Evolutionary conservation across 2,888 invertebrate species (phyloP).

Genomic region (Apeira syringaria): DNA sequence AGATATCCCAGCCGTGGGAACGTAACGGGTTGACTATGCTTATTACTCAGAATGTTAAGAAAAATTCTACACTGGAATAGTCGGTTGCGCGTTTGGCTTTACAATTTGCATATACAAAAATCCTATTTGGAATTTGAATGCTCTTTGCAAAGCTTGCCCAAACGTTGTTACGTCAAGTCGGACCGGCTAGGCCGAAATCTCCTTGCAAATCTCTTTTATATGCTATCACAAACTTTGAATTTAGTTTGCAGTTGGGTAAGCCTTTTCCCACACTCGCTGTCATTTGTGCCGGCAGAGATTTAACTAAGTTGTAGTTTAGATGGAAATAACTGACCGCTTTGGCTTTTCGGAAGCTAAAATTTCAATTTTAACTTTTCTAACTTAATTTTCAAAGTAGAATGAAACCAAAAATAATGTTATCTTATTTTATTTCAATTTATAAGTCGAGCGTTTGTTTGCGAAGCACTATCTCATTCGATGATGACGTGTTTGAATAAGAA

Average conservation of each 20-base stretch:
- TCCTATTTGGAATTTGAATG: constrained; percentile 40
- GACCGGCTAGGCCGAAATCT: constrained; percentile 28
- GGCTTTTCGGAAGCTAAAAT: not conserved
- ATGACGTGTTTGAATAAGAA: too few relatives aligned
- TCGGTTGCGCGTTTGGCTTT: not conserved
- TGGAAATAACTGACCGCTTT: constrained; percentile 5
- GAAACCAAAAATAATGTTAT: too few relatives aligned
- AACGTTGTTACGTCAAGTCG: constrained; percentile 24
- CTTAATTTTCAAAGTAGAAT: too few relatives aligned
- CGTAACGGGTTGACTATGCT: too few relatives aligned
- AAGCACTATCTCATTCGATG: too few relatives aligned
- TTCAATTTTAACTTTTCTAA: constrained; percentile 1
- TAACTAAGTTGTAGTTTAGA: constrained; percentile 11
- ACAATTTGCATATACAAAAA: constrained; percentile 33
- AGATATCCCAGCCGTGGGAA: too few relatives aligned
- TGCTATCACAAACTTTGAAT: constrained; percentile 36
- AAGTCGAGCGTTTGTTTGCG: too few relatives aligned
- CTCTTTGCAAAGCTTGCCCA: constrained; percentile 30
- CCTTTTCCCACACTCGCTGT: constrained; percentile 14
- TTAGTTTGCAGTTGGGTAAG: constrained; percentile 31
- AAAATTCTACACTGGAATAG: not conserved
- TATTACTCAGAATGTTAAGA: too few relatives aligned
- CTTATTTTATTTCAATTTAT: too few relatives aligned
- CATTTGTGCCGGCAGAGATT: constrained; percentile 15
- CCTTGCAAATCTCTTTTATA: constrained; percentile 38